A percentile compares a stretch with the other conserved stretches of the same genome.
These are phyloP conservation scores for Epinephelus fuscoguttatus DNA, from an alignment of 2,113 vertebrate species.

Conservation along the genomic window DNA sequence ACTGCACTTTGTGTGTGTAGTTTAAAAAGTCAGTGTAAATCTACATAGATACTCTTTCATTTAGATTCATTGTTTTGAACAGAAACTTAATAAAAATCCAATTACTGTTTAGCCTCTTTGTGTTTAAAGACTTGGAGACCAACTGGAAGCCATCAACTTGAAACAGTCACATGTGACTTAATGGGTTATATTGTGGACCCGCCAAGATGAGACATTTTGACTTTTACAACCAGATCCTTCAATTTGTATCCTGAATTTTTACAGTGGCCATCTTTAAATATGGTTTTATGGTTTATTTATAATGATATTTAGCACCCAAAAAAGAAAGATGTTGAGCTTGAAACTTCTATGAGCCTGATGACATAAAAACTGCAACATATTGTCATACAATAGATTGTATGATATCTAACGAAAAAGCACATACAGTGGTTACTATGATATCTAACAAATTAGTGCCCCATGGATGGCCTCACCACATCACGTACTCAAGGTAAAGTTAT, in stretches of 20 bases:
- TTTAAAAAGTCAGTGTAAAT: conserved; percentile 47
- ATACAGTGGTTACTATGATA: no score
- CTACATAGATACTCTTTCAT: conserved; percentile 31
- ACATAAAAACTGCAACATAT: conserved; percentile 8
- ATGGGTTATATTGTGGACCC: conserved; percentile 11
- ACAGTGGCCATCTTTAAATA: conserved; percentile 15
- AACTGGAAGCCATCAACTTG: conserved; percentile 49
- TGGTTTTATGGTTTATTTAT: conserved; percentile 24
- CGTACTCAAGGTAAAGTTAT: no score
- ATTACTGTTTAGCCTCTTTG: conserved; percentile 46
- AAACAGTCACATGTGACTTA: conserved; percentile 29
- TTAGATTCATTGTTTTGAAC: conserved; percentile 62
- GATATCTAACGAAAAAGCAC: no score
- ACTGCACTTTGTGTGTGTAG: conserved; percentile 7
- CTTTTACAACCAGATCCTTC: conserved; percentile 39
- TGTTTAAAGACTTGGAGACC: conserved; percentile 44
- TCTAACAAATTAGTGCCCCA: no score
- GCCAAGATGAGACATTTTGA: neutral
- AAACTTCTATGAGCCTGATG: neutral
- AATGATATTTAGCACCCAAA: conserved; percentile 27
- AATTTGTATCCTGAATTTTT: conserved; percentile 21
- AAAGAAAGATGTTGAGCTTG: neutral
- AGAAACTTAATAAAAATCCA: conserved; percentile 66
- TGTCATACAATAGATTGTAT: no score
- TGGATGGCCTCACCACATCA: no score